Evolutionary conservation across 1,140 invertebrate species (phyloP), one percentile per base, ranked within the genome.

Genomic region (Drosophila bifasciata): DNA sequence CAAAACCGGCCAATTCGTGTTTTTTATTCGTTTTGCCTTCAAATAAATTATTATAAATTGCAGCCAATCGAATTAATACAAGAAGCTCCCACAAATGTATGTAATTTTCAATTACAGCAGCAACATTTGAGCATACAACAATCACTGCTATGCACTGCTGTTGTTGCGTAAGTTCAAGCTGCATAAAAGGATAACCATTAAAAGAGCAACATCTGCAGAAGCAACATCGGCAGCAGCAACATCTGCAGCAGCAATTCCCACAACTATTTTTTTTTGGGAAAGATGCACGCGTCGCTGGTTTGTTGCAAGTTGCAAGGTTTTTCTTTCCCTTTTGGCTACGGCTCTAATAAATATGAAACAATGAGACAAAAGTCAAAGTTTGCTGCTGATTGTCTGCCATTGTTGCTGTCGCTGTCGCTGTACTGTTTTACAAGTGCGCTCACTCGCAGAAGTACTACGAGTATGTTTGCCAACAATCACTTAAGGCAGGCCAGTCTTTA

Each of bases 341-440:
- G 80, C 71, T 85, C 80, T 79, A 85, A 85, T 84, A 86, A 85
- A 85, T 85, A 86, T 85, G 84, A 88, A 79, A 88, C 83, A 88
- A 88, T 88, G 83, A 88, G 83, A 75, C 81, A 86, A 74, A 86
- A 86, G 83, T 69, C 75, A 74, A 69, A 69, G 66, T 68, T 61
- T 50, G 72, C 48, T 49, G 56, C 25, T 76, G 77, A 49, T 40
- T 70, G 64, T 55, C 21, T 66, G 74, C 36, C 67, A 71, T 53
- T 80, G 72, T 52, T 67, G 77, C 21, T 50, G 48, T n/a, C n/a
- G n/a, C n/a, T n/a, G n/a, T n/a, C n/a, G n/a, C n/a, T n/a, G n/a
- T n/a, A n/a, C 36, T 23, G 36, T 9, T 9, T 9, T 28, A 8
- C 25, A 7, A 28, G 25, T 21, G 19, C 2, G 2, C 19, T 19